Base-by-base conservation (phyloP, 2,888 invertebrate genomes). In the Agrilus mali region DNA sequence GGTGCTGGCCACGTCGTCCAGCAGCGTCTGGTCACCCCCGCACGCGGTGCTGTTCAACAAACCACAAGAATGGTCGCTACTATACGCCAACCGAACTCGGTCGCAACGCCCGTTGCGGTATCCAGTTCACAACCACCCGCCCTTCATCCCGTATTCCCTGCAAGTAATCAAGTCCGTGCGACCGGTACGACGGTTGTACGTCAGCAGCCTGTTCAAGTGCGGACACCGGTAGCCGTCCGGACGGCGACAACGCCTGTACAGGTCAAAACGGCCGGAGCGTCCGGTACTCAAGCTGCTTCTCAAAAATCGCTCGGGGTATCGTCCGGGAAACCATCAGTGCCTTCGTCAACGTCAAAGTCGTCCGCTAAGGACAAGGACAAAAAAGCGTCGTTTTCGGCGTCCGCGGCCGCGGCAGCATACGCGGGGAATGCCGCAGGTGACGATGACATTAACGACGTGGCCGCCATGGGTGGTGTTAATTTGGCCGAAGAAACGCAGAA, bases 381-480 rank as follows among this genome's bases (percentile, higher is more conserved):
- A 65, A 82, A 80, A 58, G 20, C 20, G 27, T 67, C 61, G 27
- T 73, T 74, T 60, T 73, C 78, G 42, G 72, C 75, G 32, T 69
- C 71, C 38, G 71, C 35, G 17, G 16, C 20, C 2, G 16, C 20
- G 20, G 68, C 49, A 68, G 70, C 54, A 2, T 50, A 63, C 3
- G 59, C 62, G 31, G 60, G 64, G 3, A 58, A 63, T 17, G 33
- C 32, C 39, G 47, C 50, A 48, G 90, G 88, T 36, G 93, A 94
- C 60, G 95, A 95, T 63, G 95, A 97, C 65, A 94, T 96, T 59
- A 97, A 96, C 61, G 96, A 97, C 70, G 96, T 97, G 12, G 95
- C 96, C 27, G 94, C 96, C 8, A 96, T 97, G 96, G 96, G 96
- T 50, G 96, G 96, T 40, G 96, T 97, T 43, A 97, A 97, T 70